Conservation (phyloP, 2,888 invertebrate genomes). For the Drosophila flavopinicola region DNA sequence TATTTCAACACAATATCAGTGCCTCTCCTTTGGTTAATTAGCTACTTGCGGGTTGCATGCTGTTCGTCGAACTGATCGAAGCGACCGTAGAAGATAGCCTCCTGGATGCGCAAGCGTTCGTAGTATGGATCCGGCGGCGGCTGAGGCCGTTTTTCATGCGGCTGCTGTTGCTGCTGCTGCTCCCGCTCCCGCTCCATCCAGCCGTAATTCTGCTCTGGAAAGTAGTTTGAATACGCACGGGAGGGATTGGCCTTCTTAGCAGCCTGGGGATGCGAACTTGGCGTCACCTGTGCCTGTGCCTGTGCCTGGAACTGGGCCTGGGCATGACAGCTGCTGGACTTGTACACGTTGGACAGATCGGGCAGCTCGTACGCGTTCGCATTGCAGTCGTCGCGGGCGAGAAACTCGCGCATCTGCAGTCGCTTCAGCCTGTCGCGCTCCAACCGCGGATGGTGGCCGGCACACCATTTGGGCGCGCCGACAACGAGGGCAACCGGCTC, state of each 20-base stretch:
- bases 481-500: not conserved
- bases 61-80: constrained; percentile 2
- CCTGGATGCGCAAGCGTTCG: constrained; percentile 20
- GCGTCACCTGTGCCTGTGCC: too few relatives aligned
- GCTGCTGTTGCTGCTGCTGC: too few relatives aligned
- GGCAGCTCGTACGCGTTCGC: constrained; percentile 57
- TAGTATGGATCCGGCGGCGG: not conserved
- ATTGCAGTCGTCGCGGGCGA: constrained; percentile 55
- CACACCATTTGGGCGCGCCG: too few relatives aligned
- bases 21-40: too few relatives aligned
- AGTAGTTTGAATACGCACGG: constrained; percentile 7
- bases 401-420: constrained; percentile 54
- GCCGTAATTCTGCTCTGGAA: not conserved
- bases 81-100: constrained; percentile 18
- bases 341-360: constrained; percentile 48
- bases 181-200: too few relatives aligned
- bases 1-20: not conserved
- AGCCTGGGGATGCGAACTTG: too few relatives aligned
- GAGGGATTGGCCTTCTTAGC: too few relatives aligned
- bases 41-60: constrained; percentile 15
- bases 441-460: not conserved
- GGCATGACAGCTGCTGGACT: constrained; percentile 26
- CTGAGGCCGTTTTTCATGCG: constrained; percentile 1
- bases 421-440: constrained; percentile 41
- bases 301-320: too few relatives aligned